Evolutionary conservation across 2,797 vertebrate species (phyloP), one percentile per base, ranked within the genome.

Genomic region (Agapornis canus): DNA sequence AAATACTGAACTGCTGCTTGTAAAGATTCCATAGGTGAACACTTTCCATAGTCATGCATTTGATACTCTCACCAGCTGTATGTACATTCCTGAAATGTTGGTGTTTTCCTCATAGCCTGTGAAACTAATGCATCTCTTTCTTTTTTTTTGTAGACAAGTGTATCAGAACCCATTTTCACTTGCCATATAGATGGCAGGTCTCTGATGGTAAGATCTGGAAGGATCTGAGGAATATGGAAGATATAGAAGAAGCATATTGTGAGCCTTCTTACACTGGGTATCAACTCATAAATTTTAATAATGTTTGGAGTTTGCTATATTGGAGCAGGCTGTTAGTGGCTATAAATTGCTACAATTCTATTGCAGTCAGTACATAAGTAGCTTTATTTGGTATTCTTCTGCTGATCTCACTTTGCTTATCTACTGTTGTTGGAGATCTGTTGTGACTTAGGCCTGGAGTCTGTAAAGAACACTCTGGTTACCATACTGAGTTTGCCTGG

Each of bases 161-260:
- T 90, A 96, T 94, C 56, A 97, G 97, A 52, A 98, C 97, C 86
- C 99, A 99, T 95, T 99, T 98, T 94, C 97, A 98, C 87, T 97
- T 99, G 95, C 99, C 99, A 0, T 99, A 99, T 93, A 98, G 98
- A 95, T 99, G 99, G 99, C 98, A 99, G 94, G 83, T 98, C 78
- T 96, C 83, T 60, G 95, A 98, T 5, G 98, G 96, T 65, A 49
- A 51, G 73, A 81, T 63, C 31, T 99, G 99, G 99, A 98, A 94
- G 27, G 98, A 99, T 87, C 94, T 99, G 61, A 69, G 75, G 17
- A 92, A 98, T 80, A 99, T 98, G 98, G 98, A 99, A 95, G 94
- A 97, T 83, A 97, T 99, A 12, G 99, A 99, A 96, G 92, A 94
- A 76, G 98, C 97, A 5, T 99, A 98, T 92, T 98, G 98, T 84